Base-by-base conservation (phyloP, 2,888 invertebrate species). In the Tyria jacobaeae region DNA sequence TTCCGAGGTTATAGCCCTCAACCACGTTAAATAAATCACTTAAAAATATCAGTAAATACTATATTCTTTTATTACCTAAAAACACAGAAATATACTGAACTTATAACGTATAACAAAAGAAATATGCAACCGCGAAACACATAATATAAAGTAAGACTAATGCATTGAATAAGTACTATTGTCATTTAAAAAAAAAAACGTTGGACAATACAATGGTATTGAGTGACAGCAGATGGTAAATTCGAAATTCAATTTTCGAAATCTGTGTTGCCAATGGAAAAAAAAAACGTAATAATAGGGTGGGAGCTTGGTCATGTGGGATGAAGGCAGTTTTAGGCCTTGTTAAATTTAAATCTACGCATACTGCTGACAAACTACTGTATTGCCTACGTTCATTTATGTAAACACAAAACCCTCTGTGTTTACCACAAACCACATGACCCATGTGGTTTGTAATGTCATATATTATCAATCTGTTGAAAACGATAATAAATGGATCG, bases 161-260 rank as follows among this genome's bases (percentile, higher is more conserved):
- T 75, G 73, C 76, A 57, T 50, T 27, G 49, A 59, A 57, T 34
- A n/a, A n/a, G n/a, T n/a, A 75, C 82, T 76, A 79, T 81, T 79
- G 76, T 78, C 75, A 76, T 77, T 80, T 72, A 67, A 81, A 81
- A 82, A 83, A 81, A 82, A 83, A 83, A 73, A 73, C 74, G 52
- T 76, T 78, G 75, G 80, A 89, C 89, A 86, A 88, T 87, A 83
- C 83, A 69, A 72, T 74, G 76, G 85, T 88, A 88, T 90, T 86
- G 83, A 88, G 86, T 86, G 86, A 86, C 88, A 88, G 87, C 91
- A 91, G 91, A 90, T 91, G 91, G 87, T 78, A 74, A 81, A 83
- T 64, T 60, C 56, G 47, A 57, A 58, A 62, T 86, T 86, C 82
- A 81, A 86, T 85, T 86, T 75, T 86, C 84, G 84, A 88, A 89